Evolutionary conservation across 2,113 vertebrate genomes (phyloP), one percentile per base, ranked within the genome.

Genomic region (Oryzias curvinotus): DNA sequence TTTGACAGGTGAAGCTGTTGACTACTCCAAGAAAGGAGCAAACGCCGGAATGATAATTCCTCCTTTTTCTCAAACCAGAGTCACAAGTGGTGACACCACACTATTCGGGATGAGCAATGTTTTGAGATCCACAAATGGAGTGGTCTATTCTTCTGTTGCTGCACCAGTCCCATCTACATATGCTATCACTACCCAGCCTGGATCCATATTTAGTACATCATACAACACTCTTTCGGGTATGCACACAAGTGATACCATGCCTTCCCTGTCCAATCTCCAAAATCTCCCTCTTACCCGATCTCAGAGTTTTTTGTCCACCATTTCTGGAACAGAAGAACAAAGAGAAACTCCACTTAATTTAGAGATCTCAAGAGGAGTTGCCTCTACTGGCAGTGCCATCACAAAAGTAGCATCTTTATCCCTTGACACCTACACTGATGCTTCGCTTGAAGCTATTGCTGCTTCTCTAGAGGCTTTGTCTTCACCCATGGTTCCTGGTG

Each of bases 1-100:
- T 95, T 89, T 96, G 90, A 93, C 97, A 99, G 97, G 96, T 97
- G 96, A 96, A 94, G 97, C 97, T 91, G 93, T 98, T 94, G 95
- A 98, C 92, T 98, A 98, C 89, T 96, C 96, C 93, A 96, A 92
- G 93, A 99, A 97, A 95, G 94, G 93, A 85, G 71, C 87, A 66
- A 96, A 95, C 78, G 62, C 91, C 78, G 94, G 93, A 79, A 91
- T 95, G 89, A 93, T 91, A 91, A 93, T 94, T 68, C 94, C 96
- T 44, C 95, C 95, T 17, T 98, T 95, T 93, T 96, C 96, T 75
- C 95, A 97, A 91, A 91, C 93, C 71, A 88, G 90, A 87, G 88
- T 87, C 47, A 89, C 90, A 62, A 91, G 93, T 77, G 88, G 93
- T 73, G 86, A 91, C 64, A 91, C 91, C 82, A 89, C 91, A 63